Percentiles rank a stretch among this genome's conserved stretches.
These are phyloP conservation scores for Pristionchus mayeri DNA, from an alignment of 2,888 invertebrate genomes.

Conservation along the genomic window DNA sequence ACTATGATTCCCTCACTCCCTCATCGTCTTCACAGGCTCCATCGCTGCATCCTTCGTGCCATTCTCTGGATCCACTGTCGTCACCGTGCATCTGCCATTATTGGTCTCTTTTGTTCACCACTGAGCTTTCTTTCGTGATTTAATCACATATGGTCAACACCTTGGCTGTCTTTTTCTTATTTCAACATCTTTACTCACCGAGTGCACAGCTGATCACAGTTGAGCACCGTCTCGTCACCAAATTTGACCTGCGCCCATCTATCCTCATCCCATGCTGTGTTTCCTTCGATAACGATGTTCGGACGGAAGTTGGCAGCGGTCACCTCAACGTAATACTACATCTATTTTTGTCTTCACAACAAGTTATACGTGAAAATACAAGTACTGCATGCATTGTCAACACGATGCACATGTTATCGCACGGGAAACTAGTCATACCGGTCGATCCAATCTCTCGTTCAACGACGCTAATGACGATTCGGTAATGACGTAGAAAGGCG, in stretches of 20 bases:
- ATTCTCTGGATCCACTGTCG: conserved; percentile 40
- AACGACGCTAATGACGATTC: conserved; percentile 28
- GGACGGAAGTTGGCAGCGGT: conserved; percentile 58
- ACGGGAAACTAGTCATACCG: background rate
- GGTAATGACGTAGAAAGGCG: conserved; percentile 41
- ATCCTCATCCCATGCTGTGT: conserved; percentile 61
- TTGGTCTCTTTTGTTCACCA: background rate
- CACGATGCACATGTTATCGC: background rate
- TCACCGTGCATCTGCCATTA: conserved; percentile 14
- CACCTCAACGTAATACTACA: conserved; percentile 51
- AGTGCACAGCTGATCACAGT: conserved; percentile 27
- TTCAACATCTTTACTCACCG: too few species aligned
- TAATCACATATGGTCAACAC: background rate
- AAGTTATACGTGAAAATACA: too few species aligned
- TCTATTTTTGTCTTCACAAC: too few species aligned
- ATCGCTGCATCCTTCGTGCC: conserved; percentile 17
- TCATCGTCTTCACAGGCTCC: conserved; percentile 45
- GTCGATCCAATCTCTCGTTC: background rate
- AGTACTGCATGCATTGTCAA: too few species aligned
- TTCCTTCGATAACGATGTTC: conserved; percentile 56
- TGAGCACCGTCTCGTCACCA: conserved; percentile 51
- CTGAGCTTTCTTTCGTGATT: too few species aligned
- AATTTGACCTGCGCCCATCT: conserved; percentile 59
- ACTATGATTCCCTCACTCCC: too few species aligned
- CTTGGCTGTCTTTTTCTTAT: too few species aligned